These are phyloP conservation scores for Capra hircus DNA, from an alignment of 2,113 vertebrate species.

Conservation along the genomic window DNA sequence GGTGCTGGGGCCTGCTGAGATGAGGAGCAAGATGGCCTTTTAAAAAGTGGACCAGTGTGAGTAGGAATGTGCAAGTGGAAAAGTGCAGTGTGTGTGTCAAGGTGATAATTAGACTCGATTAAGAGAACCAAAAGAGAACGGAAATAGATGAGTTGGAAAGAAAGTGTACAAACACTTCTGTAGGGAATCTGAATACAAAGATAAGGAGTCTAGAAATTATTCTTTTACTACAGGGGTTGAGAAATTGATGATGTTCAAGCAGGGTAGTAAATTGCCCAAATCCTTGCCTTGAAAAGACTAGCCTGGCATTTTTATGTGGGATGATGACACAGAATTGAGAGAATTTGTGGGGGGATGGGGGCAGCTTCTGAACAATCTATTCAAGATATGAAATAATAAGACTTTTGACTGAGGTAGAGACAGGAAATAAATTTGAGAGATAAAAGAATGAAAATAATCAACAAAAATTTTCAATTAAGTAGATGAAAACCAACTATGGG, in stretches of 20 bases:
- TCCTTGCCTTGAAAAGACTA: background rate
- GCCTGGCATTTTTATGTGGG: background rate
- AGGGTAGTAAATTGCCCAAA: background rate
- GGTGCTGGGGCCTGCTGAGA: background rate
- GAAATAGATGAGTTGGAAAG: background rate
- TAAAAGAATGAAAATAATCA: background rate
- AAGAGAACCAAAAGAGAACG: background rate
- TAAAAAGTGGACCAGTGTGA: background rate
- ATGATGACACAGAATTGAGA: background rate
- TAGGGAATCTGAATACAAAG: background rate
- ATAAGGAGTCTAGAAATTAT: background rate
- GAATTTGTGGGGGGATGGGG: rapidly evolving
- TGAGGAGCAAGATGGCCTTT: background rate
- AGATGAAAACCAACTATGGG: background rate
- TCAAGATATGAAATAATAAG: background rate
- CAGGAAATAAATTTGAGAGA: background rate
- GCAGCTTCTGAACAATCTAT: background rate
- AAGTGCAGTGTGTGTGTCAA: background rate
- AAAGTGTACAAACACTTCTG: background rate
- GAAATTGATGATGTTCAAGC: background rate
- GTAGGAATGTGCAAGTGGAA: background rate
- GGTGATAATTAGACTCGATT: background rate
- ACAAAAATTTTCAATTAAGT: background rate
- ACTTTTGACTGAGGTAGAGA: background rate
- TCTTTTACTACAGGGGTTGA: background rate